Evolutionary conservation across 2,888 invertebrate species (phyloP), one percentile per base, ranked within the genome.

Genomic region (Amblyjoppa fuscipennis): DNA sequence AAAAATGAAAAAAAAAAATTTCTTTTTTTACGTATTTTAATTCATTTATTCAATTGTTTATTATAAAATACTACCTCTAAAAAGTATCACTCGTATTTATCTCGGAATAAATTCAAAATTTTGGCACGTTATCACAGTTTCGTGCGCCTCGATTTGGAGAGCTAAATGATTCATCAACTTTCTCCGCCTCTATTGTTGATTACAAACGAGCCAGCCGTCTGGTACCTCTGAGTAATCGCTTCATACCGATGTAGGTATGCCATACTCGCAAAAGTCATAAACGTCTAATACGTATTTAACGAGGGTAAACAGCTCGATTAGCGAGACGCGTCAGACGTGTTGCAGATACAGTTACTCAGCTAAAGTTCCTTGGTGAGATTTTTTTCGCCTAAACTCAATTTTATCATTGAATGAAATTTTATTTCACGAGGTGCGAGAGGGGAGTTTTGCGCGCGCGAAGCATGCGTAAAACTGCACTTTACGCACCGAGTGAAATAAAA

Each of bases 101-200:
- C 28, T 59, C 13, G 11, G 28, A 59, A 59, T 11, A 28, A 59
- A 59, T 25, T 13, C 2, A 9, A 13, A 59, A 59, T 28, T 34
- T 71, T 53, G 71, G 53, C 53, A 71, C 16, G 0, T 3, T 71
- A 16, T 34, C 53, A 4, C n/a, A 71, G 20, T 49, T n/a, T 56
- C 53, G 16, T 71, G 31, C 70, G 70, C 53, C 53, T 56, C 51
- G n/a, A n/a, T 71, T 53, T 38, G 28, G n/a, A 20, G 13, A 41
- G 41, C 28, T n/a, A 45, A 28, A 78, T 78, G 78, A 69, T 56
- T 78, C 78, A 69, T 78, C 56, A n/a, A 31, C 69, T 69, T 78
- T 69, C 69, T n/a, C 78, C n/a, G 56, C 3, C 41, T 69, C 31
- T 53, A 16, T 56, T 56, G 20, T 59, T 13, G 20, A n/a, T 20